Base-by-base conservation (phyloP, 2,113 vertebrate genomes). In the Lycocorax pyrrhopterus region DNA sequence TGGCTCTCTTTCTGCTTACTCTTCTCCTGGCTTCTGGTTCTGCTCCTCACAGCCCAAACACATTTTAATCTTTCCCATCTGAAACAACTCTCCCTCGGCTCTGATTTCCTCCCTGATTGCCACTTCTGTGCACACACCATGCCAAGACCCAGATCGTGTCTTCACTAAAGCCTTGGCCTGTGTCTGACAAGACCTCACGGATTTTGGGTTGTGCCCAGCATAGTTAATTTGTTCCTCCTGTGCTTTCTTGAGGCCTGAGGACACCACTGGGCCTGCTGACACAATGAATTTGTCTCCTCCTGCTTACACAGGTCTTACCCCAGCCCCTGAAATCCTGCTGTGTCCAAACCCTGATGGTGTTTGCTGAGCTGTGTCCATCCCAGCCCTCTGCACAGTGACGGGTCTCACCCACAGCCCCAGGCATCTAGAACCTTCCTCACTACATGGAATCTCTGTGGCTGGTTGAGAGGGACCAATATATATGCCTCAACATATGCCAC, bases 61-160 rank as follows among this genome's bases (percentile, higher is more conserved):
- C 4, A 21, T 90, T 95, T 94, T 96, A 95, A 95, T 89, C 76
- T 81, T 89, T 92, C 73, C 86, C 86, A 94, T 93, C 91, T 96
- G 93, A 63, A 93, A 93, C 52, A 90, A 67, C 86, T 56, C 76
- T 72, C 68, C 47, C 60, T 63, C 1, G 0, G 60, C 83, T 93
- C 80, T 5, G 47, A 75, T 84, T 91, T 91, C 73, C 56, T 74
- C 39, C 84, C 83, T 76, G 56, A 80, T 55, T 71, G 89, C 89
- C 84, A 84, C 95, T 96, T 93, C 91, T 91, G 68, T 91, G 80
- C 27, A 37, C 18, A 23, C 4, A 20, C 27, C 19, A 4, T 59
- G 89, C 86, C 93, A 94, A 96, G 73, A 74, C 80, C 56, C 69
- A 74, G 86, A 52, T 92, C 76, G 47, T 37, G 87, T 89, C 76